Percentiles rank a stretch among this genome's conserved stretches.
phyloP scores from a whole-genome alignment of 1,140 invertebrate genomes.

The Lethrus apterus region DNA sequence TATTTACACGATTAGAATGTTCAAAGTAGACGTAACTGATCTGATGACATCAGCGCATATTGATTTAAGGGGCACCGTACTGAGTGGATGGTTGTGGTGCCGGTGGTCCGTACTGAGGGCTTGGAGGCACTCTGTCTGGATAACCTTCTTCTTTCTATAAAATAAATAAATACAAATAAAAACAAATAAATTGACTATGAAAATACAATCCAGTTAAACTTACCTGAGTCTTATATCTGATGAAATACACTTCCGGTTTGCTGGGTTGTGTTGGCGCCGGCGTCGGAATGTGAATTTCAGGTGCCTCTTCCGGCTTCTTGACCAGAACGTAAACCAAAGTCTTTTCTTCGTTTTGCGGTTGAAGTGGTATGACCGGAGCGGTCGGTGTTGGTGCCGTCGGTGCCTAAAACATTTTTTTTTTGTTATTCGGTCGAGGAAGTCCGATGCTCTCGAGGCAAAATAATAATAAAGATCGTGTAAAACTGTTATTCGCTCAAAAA shows the following conservation, averaged over 20 bases:
- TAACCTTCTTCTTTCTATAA: slow-evolving; percentile 44
- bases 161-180: slow-evolving; percentile 12
- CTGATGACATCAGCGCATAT: too few relatives aligned
- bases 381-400: slow-evolving; percentile 71
- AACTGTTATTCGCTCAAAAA: neutral
- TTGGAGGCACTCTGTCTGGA: slow-evolving; percentile 42
- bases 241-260: slow-evolving; percentile 80
- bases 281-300: slow-evolving; percentile 66
- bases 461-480: neutral
- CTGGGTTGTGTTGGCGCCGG: slow-evolving; percentile 70
- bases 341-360: slow-evolving; percentile 76
- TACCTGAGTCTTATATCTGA: slow-evolving; percentile 77
- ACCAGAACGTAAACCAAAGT: slow-evolving; percentile 79
- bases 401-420: slow-evolving; percentile 44
- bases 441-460: too few relatives aligned
- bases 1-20: too few relatives aligned
- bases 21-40: too few relatives aligned
- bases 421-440: too few relatives aligned
- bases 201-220: neutral
- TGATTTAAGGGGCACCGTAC: slow-evolving; percentile 10
- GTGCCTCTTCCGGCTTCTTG: slow-evolving; percentile 75
- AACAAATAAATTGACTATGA: neutral
- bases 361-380: slow-evolving; percentile 63
- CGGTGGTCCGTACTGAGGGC: slow-evolving; percentile 29
- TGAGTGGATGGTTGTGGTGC: slow-evolving; percentile 37